Evolutionary conservation across 2,888 invertebrate species (phyloP), one percentile per base, ranked within the genome.

Genomic region (Polymixis lichenea): DNA sequence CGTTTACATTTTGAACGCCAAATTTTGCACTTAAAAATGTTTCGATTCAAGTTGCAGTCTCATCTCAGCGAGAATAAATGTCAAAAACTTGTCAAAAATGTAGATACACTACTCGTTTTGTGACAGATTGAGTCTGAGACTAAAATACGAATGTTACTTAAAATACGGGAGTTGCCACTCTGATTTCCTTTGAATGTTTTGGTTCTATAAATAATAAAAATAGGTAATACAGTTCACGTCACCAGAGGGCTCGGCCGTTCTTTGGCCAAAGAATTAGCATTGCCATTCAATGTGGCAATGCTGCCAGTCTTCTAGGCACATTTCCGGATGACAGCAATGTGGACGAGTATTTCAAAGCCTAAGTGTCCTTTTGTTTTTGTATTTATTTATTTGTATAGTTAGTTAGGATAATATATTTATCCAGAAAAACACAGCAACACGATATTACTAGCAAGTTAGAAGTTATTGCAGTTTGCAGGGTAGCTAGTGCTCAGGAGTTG

Each of bases 381-480:
- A 46, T 46, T 46, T 46, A 46, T 46, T 46, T 46, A 11, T 11
- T 46, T 46, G 43, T 46, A 46, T 46, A 46, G 43, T 46, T 11
- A 46, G 43, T 46, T 46, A 38, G 38, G 38, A 38, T 38, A 38
- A 38, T 38, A 25, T 17, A 38, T 19, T 61, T 17, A 58, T 22
- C 7, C 2, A 78, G 15, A 78, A 75, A 78, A 49, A 81, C 32
- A 73, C 32, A 61, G 19, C 22, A 43, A 38, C 72, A 53, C 17
- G 17, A 53, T 74, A 49, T 28, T 53, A 74, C 53, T 55, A n/a
- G 32, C 25, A 73, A 61, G 11, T 80, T 46, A 60, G 32, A 73
- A 77, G 76, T 81, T 73, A 61, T 32, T 81, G 68, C 70, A 78
- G 46, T 60, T 60, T 60, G n/a, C 49, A 38, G 32, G 64, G 32